Base-by-base conservation (phyloP, 1,140 invertebrate species). In the Euschistus heros region DNA sequence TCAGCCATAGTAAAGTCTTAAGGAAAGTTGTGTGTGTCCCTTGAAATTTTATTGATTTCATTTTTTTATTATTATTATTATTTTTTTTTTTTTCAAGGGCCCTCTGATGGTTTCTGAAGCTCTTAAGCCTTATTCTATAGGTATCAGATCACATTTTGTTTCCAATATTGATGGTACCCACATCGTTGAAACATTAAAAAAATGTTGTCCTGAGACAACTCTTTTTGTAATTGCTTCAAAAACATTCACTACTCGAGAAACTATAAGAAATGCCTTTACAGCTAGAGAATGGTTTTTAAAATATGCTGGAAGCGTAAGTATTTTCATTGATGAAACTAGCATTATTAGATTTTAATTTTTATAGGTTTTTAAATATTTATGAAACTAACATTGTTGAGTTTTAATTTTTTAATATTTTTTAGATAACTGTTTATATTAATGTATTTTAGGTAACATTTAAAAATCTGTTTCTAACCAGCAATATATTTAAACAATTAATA, bases 121-220 rank as follows among this genome's bases (percentile, higher is more conserved):
- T 4, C 79, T 99, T 26, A 94, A 96, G 72, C 87, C 91, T 14
- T 99, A 91, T 75, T 83, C 84, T 68, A 82, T 87, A 73, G 93
- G 94, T 14, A 86, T 64, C 22, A 22, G 37, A 10, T 86, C 94
- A 37, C 95, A 99, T 76, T 99, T 99, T 79, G 93, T 99, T 0
- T 98, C 96, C 1, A 99, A 99, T 74, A 95, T 99, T 73, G 97
- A 99, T 82, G 97, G 97, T 27, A 99, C 96, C 18, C 97, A 99
- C 76, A 79, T 99, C 71, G 92, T 91, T 5, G 93, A 98, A 78
- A 91, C 90, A 15, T 78, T 99, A 55, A 95, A 94, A 73, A 88
- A 88, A 72, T 75, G 99, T 6, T 85, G 91, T 76, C 88, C 94
- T 4, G 94, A 98, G 76, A 97, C 94, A 0, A 89, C 91, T 4